Percentiles rank a stretch among this genome's conserved stretches.
Evolutionary conservation across 2,113 vertebrate species (phyloP).

Genomic region (Orcinus orca): DNA sequence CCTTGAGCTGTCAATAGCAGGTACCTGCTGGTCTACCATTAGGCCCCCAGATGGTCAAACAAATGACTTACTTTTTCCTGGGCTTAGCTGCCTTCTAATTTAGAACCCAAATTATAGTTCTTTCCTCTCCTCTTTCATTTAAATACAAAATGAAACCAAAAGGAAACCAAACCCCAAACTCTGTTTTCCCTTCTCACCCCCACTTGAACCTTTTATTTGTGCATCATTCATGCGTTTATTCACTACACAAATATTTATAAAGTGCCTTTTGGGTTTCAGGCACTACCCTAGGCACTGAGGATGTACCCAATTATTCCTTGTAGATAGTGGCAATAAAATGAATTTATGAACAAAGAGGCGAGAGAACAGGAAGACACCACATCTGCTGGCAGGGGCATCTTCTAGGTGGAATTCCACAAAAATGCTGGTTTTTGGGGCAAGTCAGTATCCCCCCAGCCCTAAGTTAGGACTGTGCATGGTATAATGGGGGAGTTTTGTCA

Average conservation of each 20-base stretch:
- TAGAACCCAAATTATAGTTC: slow-evolving; percentile 59
- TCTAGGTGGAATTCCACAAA: neutral
- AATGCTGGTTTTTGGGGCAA: neutral
- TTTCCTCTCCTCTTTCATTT: slow-evolving; percentile 67
- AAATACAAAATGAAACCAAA: slow-evolving; percentile 52
- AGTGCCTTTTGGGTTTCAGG: neutral
- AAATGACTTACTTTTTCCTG: slow-evolving; percentile 63
- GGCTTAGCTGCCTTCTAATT: slow-evolving; percentile 59
- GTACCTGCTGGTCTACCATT: slow-evolving; percentile 44
- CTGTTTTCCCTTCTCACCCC: slow-evolving; percentile 1
- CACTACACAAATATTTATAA: neutral
- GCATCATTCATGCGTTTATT: neutral
- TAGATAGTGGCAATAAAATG: neutral
- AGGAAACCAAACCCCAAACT: slow-evolving; percentile 32
- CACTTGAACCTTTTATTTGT: slow-evolving; percentile 1
- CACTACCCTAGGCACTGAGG: neutral
- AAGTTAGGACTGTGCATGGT: neutral
- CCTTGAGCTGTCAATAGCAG: neutral
- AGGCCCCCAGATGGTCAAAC: slow-evolving; percentile 42
- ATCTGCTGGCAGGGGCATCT: neutral
- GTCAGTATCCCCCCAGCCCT: neutral
- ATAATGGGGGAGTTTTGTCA: neutral
- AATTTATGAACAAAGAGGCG: neutral
- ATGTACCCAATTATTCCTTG: neutral
- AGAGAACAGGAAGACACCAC: neutral